These are phyloP conservation scores for Heteropelma amictum DNA, from an alignment of 2,888 invertebrate genomes.

Conservation along the genomic window DNA sequence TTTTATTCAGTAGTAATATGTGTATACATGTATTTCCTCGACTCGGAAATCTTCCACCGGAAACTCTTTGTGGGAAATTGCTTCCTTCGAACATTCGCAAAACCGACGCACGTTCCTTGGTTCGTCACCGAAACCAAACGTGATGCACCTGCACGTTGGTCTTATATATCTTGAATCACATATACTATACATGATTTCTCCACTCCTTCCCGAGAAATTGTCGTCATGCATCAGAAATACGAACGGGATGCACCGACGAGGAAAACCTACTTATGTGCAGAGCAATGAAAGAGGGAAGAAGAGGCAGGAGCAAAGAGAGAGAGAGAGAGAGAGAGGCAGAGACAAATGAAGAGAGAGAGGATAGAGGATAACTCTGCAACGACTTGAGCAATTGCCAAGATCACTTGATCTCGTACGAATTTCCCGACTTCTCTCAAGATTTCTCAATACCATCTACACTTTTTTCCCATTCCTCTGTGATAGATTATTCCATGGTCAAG, in stretches of 20 bases:
- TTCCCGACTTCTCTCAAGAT: background rate
- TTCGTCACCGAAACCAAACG: constrained; percentile 85
- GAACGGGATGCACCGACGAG: background rate
- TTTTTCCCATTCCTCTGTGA: background rate
- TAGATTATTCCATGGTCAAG: background rate
- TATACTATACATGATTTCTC: constrained; percentile 4
- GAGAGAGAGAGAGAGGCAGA: background rate
- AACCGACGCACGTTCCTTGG: constrained; percentile 88
- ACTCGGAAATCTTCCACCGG: background rate
- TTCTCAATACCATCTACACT: background rate
- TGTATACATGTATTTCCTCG: background rate
- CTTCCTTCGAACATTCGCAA: constrained; percentile 67
- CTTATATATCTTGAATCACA: constrained; percentile 79
- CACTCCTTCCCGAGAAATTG: background rate
- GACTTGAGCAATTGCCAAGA: constrained; percentile 12
- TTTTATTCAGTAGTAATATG: background rate
- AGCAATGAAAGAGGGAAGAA: background rate
- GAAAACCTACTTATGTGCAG: background rate
- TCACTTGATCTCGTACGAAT: background rate
- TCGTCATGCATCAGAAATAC: constrained; percentile 3
- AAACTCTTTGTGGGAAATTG: constrained; percentile 1
- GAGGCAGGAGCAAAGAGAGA: background rate
- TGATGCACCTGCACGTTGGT: constrained; percentile 81
- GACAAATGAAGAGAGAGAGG: background rate
- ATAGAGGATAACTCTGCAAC: background rate